Conservation (phyloP, 1,140 invertebrate species). For the Augochlora pura region DNA sequence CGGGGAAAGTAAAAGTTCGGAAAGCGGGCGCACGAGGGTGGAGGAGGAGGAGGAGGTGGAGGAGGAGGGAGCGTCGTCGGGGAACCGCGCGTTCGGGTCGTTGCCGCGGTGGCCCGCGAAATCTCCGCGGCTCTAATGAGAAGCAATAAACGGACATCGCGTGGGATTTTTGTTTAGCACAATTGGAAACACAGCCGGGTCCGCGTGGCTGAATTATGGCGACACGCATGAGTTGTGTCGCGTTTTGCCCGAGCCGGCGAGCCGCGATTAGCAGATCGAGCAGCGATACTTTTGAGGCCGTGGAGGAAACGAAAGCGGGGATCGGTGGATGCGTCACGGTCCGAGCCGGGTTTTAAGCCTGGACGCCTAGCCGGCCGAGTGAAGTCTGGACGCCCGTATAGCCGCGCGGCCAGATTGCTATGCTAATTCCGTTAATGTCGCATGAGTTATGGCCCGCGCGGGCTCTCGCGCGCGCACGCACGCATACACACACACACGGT, state of each 20-base stretch:
- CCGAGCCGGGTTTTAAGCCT: slow-evolving; percentile 27
- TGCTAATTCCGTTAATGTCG: slow-evolving; percentile 75
- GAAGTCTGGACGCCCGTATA: slow-evolving; percentile 27
- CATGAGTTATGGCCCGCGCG: slow-evolving; percentile 67
- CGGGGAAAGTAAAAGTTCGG: too few species aligned
- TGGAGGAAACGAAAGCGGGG: slow-evolving; percentile 58
- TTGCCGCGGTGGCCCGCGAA: slow-evolving; percentile 6
- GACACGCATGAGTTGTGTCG: slow-evolving; percentile 40
- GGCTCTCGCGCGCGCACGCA: too few species aligned
- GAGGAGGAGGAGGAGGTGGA: too few species aligned
- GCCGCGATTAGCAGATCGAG: slow-evolving; percentile 30
- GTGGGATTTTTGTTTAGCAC: slow-evolving; percentile 32
- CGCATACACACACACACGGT: slow-evolving; percentile 29
- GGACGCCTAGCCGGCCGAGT: slow-evolving; percentile 6
- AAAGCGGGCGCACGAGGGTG: too few species aligned
- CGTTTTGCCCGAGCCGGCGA: not conserved
- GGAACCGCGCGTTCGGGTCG: too few species aligned
- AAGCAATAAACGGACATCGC: slow-evolving; percentile 38
- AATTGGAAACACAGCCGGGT: slow-evolving; percentile 21
- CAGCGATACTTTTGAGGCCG: slow-evolving; percentile 56
- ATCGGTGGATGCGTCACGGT: slow-evolving; percentile 29
- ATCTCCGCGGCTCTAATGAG: slow-evolving; percentile 33
- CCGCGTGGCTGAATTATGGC: slow-evolving; percentile 32
- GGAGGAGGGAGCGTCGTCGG: too few species aligned
- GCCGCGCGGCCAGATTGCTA: slow-evolving; percentile 63